These are phyloP conservation scores for Dione juno DNA, from an alignment of 2,888 invertebrate species.

Conservation along the genomic window DNA sequence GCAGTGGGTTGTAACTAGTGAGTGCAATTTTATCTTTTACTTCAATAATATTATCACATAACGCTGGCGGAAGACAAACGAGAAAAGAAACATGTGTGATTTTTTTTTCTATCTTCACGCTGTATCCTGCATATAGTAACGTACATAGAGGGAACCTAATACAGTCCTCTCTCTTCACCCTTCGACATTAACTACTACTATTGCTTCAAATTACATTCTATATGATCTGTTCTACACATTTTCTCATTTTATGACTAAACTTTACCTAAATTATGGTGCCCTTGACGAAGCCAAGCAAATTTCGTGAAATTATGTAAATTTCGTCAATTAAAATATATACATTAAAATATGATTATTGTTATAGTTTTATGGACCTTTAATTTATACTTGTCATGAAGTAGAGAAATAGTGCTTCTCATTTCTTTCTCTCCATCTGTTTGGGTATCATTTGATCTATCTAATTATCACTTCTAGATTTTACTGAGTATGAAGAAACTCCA, in stretches of 20 bases:
- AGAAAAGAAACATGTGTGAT: not conserved
- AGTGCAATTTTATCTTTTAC: not conserved
- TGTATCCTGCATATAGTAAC: too few species aligned
- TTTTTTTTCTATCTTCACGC: too few species aligned
- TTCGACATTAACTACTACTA: too few species aligned
- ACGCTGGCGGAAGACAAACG: not conserved
- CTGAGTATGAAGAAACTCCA: not conserved
- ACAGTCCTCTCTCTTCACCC: too few species aligned
- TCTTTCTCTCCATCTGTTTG: not conserved
- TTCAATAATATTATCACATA: not conserved
- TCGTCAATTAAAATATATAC: not conserved
- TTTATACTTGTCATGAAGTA: not conserved
- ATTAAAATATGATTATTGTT: not conserved
- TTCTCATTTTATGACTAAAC: too few species aligned
- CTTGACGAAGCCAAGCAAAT: too few species aligned
- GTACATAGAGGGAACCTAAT: too few species aligned
- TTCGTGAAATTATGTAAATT: too few species aligned
- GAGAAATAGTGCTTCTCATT: not conserved
- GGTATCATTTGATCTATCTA: not conserved
- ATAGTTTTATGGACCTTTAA: not conserved
- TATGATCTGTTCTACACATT: too few species aligned
- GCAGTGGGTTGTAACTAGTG: conserved; percentile 17
- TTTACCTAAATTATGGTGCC: too few species aligned
- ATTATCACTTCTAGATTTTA: not conserved
- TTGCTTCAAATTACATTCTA: too few species aligned